Base-by-base conservation (phyloP, 2,797 vertebrate genomes). In the Acanthurus lineatus region DNA sequence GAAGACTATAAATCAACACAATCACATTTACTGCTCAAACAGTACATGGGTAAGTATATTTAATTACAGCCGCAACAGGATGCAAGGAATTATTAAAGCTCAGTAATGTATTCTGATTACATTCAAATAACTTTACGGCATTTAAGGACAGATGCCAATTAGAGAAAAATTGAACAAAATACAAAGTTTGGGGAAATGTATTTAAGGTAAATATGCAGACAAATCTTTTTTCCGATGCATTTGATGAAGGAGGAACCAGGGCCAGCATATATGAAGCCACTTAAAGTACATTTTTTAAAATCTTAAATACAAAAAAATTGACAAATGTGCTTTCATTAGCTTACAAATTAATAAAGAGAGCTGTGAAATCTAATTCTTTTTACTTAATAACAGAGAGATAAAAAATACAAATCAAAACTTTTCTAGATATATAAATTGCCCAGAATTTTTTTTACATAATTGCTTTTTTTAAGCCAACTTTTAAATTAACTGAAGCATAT, bases 61-160 rank as follows among this genome's bases (percentile, higher is more conserved):
- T 52, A n/a, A 48, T 28, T 73, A 63, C 8, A 32, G 40, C 14
- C 58, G 9, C 25, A 45, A 68, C n/a, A 51, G 14, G 35, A 61
- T 22, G 0, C 1, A 32, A 51, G 7, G 32, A 45, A 40, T 52
- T 15, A 52, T 20, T 3, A 49, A 64, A 59, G 19, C 22, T 22
- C 44, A 67, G 61, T 49, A 47, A 62, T 69, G 59, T 57, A 45
- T 65, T 69, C 73, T 53, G 72, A 79, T 47, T 16, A 48, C 38
- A 69, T 16, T 68, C 8, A 15, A 48, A 49, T 63, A 0, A 20
- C 47, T 6, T 35, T 17, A 3, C 16, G 28, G 19, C 45, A 58
- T 68, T 52, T 40, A 0, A 64, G 19, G 7, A 32, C 14, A 1
- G 54, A 69, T 9, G 3, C 4, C 0, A 22, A 15, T 53, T 52